Evolutionary conservation across 1,140 invertebrate species (phyloP).

Genomic region (Ericerus pela): DNA sequence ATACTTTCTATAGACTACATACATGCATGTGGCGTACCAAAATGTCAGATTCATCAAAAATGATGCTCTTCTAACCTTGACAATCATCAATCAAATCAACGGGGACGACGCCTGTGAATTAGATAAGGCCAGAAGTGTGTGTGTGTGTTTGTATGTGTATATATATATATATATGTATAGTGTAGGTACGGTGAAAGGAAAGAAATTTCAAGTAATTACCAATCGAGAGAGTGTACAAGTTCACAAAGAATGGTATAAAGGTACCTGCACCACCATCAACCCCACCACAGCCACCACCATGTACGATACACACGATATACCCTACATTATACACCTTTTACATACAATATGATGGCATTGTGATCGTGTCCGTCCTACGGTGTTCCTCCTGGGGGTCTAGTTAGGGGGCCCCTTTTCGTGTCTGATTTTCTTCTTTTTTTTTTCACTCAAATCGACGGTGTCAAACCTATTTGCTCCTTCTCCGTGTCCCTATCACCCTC

Average conservation of each 20-base stretch:
- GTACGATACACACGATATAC: too few relatives aligned
- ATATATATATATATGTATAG: too few relatives aligned
- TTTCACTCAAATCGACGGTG: neutral
- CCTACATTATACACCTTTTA: neutral
- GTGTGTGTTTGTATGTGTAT: too few relatives aligned
- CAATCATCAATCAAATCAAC: slow-evolving; percentile 12
- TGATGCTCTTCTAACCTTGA: slow-evolving; percentile 9
- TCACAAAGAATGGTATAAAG: slow-evolving; percentile 7
- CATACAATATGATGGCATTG: slow-evolving; percentile 1
- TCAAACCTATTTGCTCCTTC: neutral
- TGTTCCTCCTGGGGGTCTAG: slow-evolving; percentile 7
- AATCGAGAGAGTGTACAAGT: slow-evolving; percentile 7
- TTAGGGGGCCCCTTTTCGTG: slow-evolving; percentile 1
- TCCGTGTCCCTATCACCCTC: neutral
- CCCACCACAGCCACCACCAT: too few relatives aligned
- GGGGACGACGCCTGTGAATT: neutral
- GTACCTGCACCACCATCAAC: too few relatives aligned
- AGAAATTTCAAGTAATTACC: slow-evolving; percentile 1
- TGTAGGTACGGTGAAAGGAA: neutral
- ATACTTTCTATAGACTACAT: too few relatives aligned
- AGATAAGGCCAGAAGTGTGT: too few relatives aligned
- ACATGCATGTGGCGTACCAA: too few relatives aligned
- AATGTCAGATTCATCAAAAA: slow-evolving; percentile 2
- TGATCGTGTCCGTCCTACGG: slow-evolving; percentile 7
- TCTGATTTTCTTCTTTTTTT: neutral